Base-by-base conservation (phyloP, 64 coral and sea anemone species). In the Orbicella faveolata region DNA sequence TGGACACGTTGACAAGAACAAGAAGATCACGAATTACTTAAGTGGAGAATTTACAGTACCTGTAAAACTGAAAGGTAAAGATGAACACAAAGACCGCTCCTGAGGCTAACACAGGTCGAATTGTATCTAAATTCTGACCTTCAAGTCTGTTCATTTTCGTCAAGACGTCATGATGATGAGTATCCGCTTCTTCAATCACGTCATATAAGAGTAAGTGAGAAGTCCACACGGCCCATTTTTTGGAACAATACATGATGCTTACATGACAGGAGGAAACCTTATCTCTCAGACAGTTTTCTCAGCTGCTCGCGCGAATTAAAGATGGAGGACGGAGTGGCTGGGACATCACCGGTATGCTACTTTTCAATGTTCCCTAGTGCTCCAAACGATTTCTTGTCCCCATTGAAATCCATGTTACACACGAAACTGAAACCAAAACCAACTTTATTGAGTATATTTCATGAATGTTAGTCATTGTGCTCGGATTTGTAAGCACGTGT, bases 41-140 rank as follows among this genome's bases (percentile, higher is more conserved):
- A 61, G 19, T 61, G n/a, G 3, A 55, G 4, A 59, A 59, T 59
- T 16, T 81, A 35, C 90, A 13, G 0, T 74, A 92, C 90, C 90
- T 87, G 72, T 79, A 92, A 72, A 92, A 92, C 53, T 92, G 90
- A 52, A 92, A 92, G 18, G 90, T 87, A 26, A 92, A 92, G 34
- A 92, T 80, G 77, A 92, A 79, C 19, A 92, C 35, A 87, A 84
- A 92, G 21, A 92, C 63, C 30, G 90, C 84, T 65, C 90, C 90
- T 79, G 90, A 84, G 25, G 84, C 90, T 14, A 92, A 75, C 18
- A 78, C 77, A 53, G 90, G 90, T 70, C 82, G 82, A 85, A 85
- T 85, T 14, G 63, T 72, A 7, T 85, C 82, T n/a, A 85, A 70
- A 85, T 85, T 66, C 23, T 66, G 63, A 41, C 65, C 3, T 41